A percentile compares a stretch with the other conserved stretches of the same genome.
phyloP scores from a whole-genome alignment of 1,140 invertebrate genomes.

The Neodiprion lecontei region DNA sequence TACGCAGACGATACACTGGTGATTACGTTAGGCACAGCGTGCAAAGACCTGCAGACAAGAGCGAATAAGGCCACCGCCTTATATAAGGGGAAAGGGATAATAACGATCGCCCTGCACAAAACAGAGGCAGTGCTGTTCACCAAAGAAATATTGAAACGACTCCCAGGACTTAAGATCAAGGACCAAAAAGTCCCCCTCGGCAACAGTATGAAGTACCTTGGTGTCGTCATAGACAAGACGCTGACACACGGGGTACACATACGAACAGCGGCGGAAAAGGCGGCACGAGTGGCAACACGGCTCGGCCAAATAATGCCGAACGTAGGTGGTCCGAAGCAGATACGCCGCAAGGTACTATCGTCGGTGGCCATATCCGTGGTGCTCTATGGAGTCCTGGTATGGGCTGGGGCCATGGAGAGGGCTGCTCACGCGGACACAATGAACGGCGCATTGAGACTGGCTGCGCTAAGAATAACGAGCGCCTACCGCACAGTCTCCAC shows the following conservation, averaged over 20 bases:
- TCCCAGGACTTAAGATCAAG: no score
- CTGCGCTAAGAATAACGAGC: not conserved
- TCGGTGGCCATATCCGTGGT: not conserved
- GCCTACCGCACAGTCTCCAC: conserved; percentile 27
- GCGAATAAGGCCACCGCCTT: no score
- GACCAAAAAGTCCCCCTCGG: no score
- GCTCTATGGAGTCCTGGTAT: not conserved
- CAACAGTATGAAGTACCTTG: not conserved
- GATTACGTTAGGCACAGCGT: no score
- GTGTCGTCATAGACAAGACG: not conserved
- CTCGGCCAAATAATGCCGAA: not conserved
- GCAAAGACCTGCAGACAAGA: no score
- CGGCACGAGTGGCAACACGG: not conserved
- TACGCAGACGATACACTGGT: no score
- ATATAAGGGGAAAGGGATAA: no score
- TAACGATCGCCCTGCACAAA: not conserved
- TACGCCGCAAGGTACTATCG: not conserved
- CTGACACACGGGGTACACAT: not conserved
- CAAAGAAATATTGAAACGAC: not conserved
- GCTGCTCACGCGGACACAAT: not conserved
- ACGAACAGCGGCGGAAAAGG: not conserved
- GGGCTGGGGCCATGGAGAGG: not conserved
- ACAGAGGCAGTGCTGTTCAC: not conserved
- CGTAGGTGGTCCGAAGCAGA: not conserved
- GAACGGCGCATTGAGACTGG: not conserved